Base-by-base conservation (phyloP, 1,140 invertebrate species). In the Eupristina koningsbergeri region DNA sequence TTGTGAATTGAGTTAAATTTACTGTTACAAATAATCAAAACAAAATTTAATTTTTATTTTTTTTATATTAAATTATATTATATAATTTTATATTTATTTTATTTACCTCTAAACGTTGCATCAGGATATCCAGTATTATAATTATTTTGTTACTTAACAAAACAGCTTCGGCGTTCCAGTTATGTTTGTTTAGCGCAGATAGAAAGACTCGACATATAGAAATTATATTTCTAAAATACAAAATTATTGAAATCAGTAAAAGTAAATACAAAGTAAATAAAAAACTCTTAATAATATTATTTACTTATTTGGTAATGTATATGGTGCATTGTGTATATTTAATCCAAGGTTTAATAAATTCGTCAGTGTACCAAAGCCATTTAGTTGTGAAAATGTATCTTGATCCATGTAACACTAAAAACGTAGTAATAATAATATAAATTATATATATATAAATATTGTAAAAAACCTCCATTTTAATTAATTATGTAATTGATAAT, bases 71-170 rank as follows among this genome's bases (percentile, higher is more conserved):
- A n/a, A n/a, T n/a, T n/a, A n/a, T n/a, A n/a, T n/a, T n/a, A n/a
- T n/a, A n/a, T n/a, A n/a, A n/a, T n/a, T n/a, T n/a, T n/a, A n/a
- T n/a, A n/a, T n/a, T n/a, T n/a, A 1, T 8, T 36, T 36, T 63
- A 64, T 31, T 85, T 93, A 96, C 96, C 91, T 94, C 94, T 64
- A 96, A 90, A 86, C 94, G 93, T 77, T 95, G 94, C 80, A 95
- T 93, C 2, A 96, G 91, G 39, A 96, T 92, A 90, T 97, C 96
- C 26, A 96, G 88, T 63, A 96, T 91, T 26, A 92, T 90, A 19
- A 94, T 93, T 82, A 96, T 93, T 88, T 95, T 94, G 89, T 96
- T 96, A 84, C 95, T 95, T 79, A 95, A 93, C 61, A 97, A 90
- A 84, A 96, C 93, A 86, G 94, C 94, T 82, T 95, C 93, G 85